phyloP scores from a whole-genome alignment of 2,113 vertebrate species.

The Istiophorus platypterus region DNA sequence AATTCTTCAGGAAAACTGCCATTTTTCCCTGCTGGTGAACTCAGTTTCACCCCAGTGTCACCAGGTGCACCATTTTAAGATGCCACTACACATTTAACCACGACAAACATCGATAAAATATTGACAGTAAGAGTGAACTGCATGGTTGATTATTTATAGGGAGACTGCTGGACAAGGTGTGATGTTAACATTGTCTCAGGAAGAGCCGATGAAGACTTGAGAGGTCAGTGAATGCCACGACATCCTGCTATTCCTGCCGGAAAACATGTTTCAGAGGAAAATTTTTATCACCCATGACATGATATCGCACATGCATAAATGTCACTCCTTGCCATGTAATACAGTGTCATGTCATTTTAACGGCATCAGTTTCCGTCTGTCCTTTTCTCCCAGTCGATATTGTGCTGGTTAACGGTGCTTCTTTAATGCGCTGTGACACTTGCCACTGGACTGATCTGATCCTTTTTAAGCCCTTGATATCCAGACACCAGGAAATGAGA shows the following conservation, averaged over 20 bases:
- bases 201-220: background rate
- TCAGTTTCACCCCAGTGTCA: constrained; percentile 40
- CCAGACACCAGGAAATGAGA: constrained; percentile 60
- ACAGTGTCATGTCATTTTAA: constrained; percentile 18
- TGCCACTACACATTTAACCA: constrained; percentile 31
- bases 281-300: constrained; percentile 26
- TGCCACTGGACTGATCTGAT: constrained; percentile 46
- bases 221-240: background rate
- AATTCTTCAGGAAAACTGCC: background rate
- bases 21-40: constrained; percentile 28
- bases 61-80: constrained; percentile 22
- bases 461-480: constrained; percentile 57
- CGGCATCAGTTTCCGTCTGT: background rate
- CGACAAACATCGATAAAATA: constrained; percentile 68
- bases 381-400: constrained; percentile 36
- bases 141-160: constrained; percentile 58
- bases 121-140: constrained; percentile 44
- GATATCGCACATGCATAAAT: constrained; percentile 28
- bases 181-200: constrained; percentile 12
- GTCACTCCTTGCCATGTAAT: constrained; percentile 23
- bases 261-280: constrained; percentile 8
- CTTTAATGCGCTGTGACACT: constrained; percentile 43
- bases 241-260: background rate
- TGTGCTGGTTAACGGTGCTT: constrained; percentile 23
- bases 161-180: constrained; percentile 32